Percentiles rank a stretch among this genome's conserved stretches.
Conservation (phyloP, 2,113 vertebrate genomes). For the Rhynchomys soricoides region DNA sequence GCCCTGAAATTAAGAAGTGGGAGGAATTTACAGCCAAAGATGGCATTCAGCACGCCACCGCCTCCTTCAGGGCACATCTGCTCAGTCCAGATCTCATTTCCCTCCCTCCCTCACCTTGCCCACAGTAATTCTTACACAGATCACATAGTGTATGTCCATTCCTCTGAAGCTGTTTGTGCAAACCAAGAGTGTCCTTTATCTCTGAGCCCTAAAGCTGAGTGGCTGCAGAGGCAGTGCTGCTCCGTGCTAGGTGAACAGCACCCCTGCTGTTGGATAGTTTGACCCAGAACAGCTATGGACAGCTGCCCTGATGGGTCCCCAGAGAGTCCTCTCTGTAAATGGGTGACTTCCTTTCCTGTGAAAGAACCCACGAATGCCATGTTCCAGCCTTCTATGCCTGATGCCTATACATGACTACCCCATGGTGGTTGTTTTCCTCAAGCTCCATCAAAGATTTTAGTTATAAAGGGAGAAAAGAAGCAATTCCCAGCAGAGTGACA, state of each 20-base stretch:
- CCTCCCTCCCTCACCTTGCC: background rate
- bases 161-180: constrained; percentile 17
- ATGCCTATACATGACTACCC: background rate
- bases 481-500: background rate
- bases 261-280: background rate
- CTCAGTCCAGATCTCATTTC: constrained; percentile 1
- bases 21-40: background rate
- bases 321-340: background rate
- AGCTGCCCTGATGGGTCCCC: background rate
- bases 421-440: constrained; percentile 24
- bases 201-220: constrained; percentile 25
- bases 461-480: constrained; percentile 33
- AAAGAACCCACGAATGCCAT: background rate
- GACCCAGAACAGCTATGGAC: background rate
- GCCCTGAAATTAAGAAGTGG: background rate
- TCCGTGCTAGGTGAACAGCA: background rate
- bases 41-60: background rate
- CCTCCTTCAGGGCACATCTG: background rate
- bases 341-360: background rate
- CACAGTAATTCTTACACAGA: constrained; percentile 33
- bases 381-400: background rate
- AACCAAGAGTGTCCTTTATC: constrained; percentile 29
- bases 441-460: background rate
- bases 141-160: constrained; percentile 45
- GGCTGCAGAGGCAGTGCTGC: background rate